A percentile compares a stretch with the other conserved stretches of the same genome.
phyloP scores from a whole-genome alignment of 2,797 vertebrate species.

The Crocidura indochinensis region DNA sequence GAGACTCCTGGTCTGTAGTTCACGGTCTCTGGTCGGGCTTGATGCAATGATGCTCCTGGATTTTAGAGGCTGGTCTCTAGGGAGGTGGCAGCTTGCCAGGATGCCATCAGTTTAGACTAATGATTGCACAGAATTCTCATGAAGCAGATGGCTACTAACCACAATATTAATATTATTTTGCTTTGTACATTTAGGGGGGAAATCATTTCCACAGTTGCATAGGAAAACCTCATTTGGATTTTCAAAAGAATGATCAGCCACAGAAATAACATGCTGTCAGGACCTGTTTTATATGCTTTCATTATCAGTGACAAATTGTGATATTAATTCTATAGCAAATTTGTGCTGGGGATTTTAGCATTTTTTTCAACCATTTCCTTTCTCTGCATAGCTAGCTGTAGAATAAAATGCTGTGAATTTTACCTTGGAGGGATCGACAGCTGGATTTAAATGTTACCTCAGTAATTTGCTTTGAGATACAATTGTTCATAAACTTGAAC shows the following conservation, averaged over 20 bases:
- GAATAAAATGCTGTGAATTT: slow-evolving; percentile 84
- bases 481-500: slow-evolving; percentile 83
- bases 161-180: slow-evolving; percentile 88
- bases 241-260: slow-evolving; percentile 83
- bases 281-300: slow-evolving; percentile 89
- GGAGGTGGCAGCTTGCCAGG: slow-evolving; percentile 77
- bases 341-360: slow-evolving; percentile 84
- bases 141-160: slow-evolving; percentile 87
- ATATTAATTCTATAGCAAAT: slow-evolving; percentile 89
- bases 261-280: slow-evolving; percentile 86
- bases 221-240: slow-evolving; percentile 82
- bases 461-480: slow-evolving; percentile 80
- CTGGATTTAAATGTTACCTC: slow-evolving; percentile 83
- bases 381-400: slow-evolving; percentile 80
- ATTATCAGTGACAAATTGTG: slow-evolving; percentile 90
- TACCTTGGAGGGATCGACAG: slow-evolving; percentile 82
- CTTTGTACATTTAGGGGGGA: slow-evolving; percentile 84
- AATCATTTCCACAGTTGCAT: slow-evolving; percentile 81
- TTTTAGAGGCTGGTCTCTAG: slow-evolving; percentile 77
- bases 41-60: slow-evolving; percentile 69
- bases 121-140: slow-evolving; percentile 84
- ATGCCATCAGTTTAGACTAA: slow-evolving; percentile 86
- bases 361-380: slow-evolving; percentile 84
- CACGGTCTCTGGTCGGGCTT: slow-evolving; percentile 61
- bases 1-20: slow-evolving; percentile 49